phyloP scores from a whole-genome alignment of 2,888 invertebrate genomes.

The Clusia tigrina region DNA sequence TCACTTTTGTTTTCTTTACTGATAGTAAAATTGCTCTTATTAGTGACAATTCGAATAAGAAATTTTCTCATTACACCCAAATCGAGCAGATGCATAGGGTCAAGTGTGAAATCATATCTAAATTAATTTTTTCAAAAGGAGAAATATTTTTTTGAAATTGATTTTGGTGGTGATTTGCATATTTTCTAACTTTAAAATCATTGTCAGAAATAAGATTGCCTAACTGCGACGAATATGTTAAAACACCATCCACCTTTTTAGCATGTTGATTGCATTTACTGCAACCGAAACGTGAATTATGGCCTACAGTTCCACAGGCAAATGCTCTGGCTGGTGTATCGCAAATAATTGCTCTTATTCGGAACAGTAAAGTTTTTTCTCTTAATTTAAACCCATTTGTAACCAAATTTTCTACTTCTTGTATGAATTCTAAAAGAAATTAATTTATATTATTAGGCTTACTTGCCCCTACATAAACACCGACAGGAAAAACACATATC shows the following conservation, averaged over 20 bases:
- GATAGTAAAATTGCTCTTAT: neutral
- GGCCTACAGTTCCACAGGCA: slow-evolving; percentile 7
- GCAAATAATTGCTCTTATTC: slow-evolving; percentile 11
- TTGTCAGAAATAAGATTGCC: neutral
- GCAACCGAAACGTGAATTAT: neutral
- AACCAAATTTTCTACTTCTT: neutral
- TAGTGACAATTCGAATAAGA: neutral
- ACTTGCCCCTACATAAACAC: neutral
- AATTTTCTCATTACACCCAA: slow-evolving; percentile 15
- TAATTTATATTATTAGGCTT: neutral
- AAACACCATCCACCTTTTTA: slow-evolving; percentile 11
- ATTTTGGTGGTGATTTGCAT: neutral
- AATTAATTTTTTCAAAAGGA: neutral
- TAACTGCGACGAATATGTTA: neutral
- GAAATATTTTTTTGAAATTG: neutral
- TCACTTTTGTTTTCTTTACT: neutral
- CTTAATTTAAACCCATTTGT: neutral
- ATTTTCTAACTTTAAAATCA: slow-evolving; percentile 10
- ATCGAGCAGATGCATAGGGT: slow-evolving; percentile 25
- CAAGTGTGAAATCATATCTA: slow-evolving; percentile 1
- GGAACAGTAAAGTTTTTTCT: neutral
- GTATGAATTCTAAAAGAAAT: neutral
- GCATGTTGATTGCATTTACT: slow-evolving; percentile 6
- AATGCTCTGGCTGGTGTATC: slow-evolving; percentile 22
- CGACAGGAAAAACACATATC: neutral